These are phyloP conservation scores for Onchidella celtica DNA, from an alignment of 2,888 invertebrate species.

Conservation along the genomic window DNA sequence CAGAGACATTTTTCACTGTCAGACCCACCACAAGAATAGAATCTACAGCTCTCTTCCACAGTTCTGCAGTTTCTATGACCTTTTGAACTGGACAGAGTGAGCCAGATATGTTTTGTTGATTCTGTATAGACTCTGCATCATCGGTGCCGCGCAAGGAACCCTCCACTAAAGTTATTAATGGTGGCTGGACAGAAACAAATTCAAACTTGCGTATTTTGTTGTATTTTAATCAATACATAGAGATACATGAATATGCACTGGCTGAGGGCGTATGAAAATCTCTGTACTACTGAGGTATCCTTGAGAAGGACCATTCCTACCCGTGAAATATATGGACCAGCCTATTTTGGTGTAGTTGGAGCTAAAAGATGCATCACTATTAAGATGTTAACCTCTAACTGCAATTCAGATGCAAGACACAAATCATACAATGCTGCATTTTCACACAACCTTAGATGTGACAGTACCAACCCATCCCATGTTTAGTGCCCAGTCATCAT, in stretches of 20 bases:
- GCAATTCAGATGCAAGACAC: too few species aligned
- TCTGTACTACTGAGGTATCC: too few species aligned
- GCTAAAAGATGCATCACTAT: not conserved
- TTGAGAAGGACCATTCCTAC: too few species aligned
- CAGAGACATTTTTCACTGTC: conserved; percentile 9
- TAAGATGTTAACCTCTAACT: too few species aligned
- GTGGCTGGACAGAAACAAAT: not conserved
- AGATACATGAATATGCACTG: too few species aligned
- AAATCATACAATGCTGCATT: too few species aligned
- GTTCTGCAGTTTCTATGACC: not conserved
- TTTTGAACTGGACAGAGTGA: not conserved
- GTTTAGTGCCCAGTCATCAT: too few species aligned
- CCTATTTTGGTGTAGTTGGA: too few species aligned
- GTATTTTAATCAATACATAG: not conserved
- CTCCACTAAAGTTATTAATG: not conserved
- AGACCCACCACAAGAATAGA: conserved; percentile 22
- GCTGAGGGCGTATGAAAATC: too few species aligned
- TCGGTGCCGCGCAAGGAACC: not conserved
- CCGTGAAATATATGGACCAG: too few species aligned
- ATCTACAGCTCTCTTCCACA: conserved; percentile 30
- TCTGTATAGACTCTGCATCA: not conserved
- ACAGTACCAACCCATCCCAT: too few species aligned
- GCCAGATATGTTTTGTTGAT: not conserved
- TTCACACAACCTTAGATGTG: too few species aligned
- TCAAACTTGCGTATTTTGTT: not conserved